Evolutionary conservation across 1,140 invertebrate species (phyloP), one percentile per base, ranked within the genome.

Genomic region (Drosophila littoralis): DNA sequence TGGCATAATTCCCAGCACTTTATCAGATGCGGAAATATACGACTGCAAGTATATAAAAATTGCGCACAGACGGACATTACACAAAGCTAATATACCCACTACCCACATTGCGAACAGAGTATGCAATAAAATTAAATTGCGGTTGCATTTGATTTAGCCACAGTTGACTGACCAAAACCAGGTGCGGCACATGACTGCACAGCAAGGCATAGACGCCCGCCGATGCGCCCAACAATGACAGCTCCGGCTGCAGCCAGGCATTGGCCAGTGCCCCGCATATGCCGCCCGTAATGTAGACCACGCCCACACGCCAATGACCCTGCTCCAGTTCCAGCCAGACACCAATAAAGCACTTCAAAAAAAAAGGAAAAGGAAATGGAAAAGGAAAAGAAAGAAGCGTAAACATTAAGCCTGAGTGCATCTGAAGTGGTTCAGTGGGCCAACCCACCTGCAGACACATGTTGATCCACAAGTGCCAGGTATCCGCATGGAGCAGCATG

Each of bases 161-260:
- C 79, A 75, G 75, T 77, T 76, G 75, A 90, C 93, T 95, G 93
- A 97, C 97, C 93, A 98, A 93, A 90, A 97, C 95, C 57, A 98
- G 94, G 93, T 97, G 97, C 22, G 98, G 96, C 54, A 98, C 93
- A 92, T 99, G 97, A 74, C 97, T 98, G 40, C 97, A 96, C 48
- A 99, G 95, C 43, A 99, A 93, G 33, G 98, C 96, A 93, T 99
- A 99, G 57, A 98, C 97, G n/a, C 98, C 98, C 10, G 97, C 98
- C 51, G 97, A 98, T 48, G 98, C 97, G 13, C 98, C 98, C 50
- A 98, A 96, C 59, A 99, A 94, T 75, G 94, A 95, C 46, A 97
- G 94, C 80, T 93, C 92, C 0, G 97, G 96, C 92, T 98, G 97
- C 77, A 97, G 93, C 70, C 96, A 94, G 7, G 96, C 97, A 7